These are phyloP conservation scores for Moxostoma hubbsi DNA, from an alignment of 2,797 vertebrate genomes.

Conservation along the genomic window DNA sequence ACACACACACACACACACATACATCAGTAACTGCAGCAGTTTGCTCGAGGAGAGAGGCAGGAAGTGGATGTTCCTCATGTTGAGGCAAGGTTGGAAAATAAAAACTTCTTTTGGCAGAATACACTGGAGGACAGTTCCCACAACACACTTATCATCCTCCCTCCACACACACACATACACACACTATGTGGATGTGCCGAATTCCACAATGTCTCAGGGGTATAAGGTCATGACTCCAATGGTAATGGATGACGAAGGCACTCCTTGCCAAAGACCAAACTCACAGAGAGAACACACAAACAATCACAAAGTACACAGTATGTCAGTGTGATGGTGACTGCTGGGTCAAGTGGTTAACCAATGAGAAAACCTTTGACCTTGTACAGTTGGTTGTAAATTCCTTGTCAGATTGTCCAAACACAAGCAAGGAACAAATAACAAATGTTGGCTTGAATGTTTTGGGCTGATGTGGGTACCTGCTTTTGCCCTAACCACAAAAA, in stretches of 20 bases:
- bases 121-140: constrained; percentile 50
- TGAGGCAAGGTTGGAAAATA: constrained; percentile 37
- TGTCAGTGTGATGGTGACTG: constrained; percentile 37
- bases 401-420: constrained; percentile 44
- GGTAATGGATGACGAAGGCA: constrained; percentile 48
- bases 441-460: constrained; percentile 46
- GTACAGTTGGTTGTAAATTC: constrained; percentile 45
- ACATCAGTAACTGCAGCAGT: constrained; percentile 1
- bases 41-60: constrained; percentile 31
- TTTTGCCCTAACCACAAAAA: constrained; percentile 39
- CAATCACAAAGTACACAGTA: constrained; percentile 41
- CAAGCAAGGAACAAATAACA: constrained; percentile 57
- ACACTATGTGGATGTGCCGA: constrained; percentile 16
- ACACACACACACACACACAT: neutral
- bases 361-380: constrained; percentile 49
- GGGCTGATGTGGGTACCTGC: constrained; percentile 34
- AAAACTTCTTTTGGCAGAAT: constrained; percentile 29
- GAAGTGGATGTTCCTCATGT: constrained; percentile 48
- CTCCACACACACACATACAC: constrained; percentile 23
- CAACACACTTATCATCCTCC: constrained; percentile 44
- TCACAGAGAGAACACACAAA: neutral
- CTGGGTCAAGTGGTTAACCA: constrained; percentile 49
- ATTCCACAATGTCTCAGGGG: constrained; percentile 40
- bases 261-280: constrained; percentile 36
- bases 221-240: constrained; percentile 48